Base-by-base conservation (phyloP, 2,113 vertebrate genomes). In the Mystacornis crossleyi region DNA sequence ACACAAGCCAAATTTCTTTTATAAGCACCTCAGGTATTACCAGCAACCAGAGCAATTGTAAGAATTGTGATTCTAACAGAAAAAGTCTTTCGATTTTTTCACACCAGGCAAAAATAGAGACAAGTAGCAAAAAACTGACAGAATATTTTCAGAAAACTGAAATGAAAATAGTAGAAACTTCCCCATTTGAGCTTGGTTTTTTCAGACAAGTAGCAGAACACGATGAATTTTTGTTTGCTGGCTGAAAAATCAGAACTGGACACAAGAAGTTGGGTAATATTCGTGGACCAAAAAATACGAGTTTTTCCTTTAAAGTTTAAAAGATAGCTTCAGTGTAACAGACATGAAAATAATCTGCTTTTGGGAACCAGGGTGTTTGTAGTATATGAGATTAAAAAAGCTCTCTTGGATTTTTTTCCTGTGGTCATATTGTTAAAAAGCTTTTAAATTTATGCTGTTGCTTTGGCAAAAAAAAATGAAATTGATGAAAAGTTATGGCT, bases 401-500 rank as follows among this genome's bases (percentile, higher is more conserved):
- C 20, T 73, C 20, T 42, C 54, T 86, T 8, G 25, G 26, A 50
- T 81, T 77, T 72, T 67, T 74, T 62, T 54, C 36, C 47, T 45
- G 64, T 77, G 89, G 80, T 77, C 58, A 40, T 53, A 72, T 83
- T 90, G 82, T 83, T 95, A 81, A 94, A 93, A 88, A 89, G 79
- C 75, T 89, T 95, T 83, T 70, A 81, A 86, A 95, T 95, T 85
- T 77, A 88, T 93, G 74, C 29, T 58, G n/a, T 73, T 92, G 34
- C 80, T 93, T 83, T 90, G 92, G 50, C 50, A 81, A 95, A 92
- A 92, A 90, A 90, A 62, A 69, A 65, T 14, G 42, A 86, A 93
- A 90, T 83, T 95, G 80, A 90, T 95, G 80, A 89, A 95, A 96
- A 95, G 81, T 95, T 92, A 90, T n/a, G 72, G 34, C 89, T 93